phyloP scores from a whole-genome alignment of 2,888 invertebrate genomes.

The Dryobota labecula region DNA sequence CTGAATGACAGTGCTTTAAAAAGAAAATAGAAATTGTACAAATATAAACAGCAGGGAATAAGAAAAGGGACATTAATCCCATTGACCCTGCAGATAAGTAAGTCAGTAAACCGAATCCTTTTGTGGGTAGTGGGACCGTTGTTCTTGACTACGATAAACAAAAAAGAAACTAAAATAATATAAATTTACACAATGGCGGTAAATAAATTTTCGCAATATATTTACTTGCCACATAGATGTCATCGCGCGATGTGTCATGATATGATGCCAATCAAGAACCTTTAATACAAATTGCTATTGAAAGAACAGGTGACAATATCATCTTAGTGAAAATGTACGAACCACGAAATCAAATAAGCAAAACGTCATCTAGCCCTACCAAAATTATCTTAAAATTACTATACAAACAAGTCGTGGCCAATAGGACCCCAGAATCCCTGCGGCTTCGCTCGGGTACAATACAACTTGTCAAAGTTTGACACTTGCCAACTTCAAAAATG shows the following conservation, averaged over 20 bases:
- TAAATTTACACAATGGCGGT: no score
- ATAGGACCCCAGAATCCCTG: slow-evolving; percentile 38
- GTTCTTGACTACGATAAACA: background rate
- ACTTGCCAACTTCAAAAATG: slow-evolving; percentile 60
- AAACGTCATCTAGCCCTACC: slow-evolving; percentile 23
- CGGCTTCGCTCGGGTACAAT: slow-evolving; percentile 39
- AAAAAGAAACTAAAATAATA: no score
- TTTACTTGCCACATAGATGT: background rate
- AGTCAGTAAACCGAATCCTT: slow-evolving; percentile 31
- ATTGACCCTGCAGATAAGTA: slow-evolving; percentile 13
- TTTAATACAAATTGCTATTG: slow-evolving; percentile 1
- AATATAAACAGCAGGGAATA: slow-evolving; percentile 29
- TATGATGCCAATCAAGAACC: background rate
- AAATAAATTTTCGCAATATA: background rate
- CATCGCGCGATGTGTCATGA: no score
- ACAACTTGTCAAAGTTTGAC: slow-evolving; percentile 68
- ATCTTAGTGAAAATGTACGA: background rate
- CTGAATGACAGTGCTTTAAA: slow-evolving; percentile 42
- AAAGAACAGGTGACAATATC: background rate
- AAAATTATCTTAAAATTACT: slow-evolving; percentile 40
- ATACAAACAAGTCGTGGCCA: slow-evolving; percentile 33
- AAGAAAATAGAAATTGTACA: slow-evolving; percentile 37
- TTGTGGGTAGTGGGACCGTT: background rate
- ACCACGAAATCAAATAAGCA: slow-evolving; percentile 35
- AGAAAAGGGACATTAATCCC: slow-evolving; percentile 37